Base-by-base conservation (phyloP, 2,888 invertebrate genomes). In the Eupsilia transversa region DNA sequence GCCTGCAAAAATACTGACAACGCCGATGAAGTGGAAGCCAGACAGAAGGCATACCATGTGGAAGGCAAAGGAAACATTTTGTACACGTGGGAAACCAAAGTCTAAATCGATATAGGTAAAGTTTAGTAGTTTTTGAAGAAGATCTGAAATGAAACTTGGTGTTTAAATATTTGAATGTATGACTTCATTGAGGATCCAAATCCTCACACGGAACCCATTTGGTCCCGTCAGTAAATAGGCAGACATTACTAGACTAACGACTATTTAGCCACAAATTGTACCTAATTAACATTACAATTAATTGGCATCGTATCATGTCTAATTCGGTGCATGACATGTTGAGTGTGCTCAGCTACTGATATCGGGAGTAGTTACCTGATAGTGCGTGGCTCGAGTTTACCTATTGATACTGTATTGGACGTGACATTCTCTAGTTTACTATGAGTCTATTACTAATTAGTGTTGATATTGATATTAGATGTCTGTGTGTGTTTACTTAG, bases 271-370 rank as follows among this genome's bases (percentile, higher is more conserved):
- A 71, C 82, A 72, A 81, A 84, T 84, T 84, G 65, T 77, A 38
- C 12, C 56, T 74, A 83, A 84, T 84, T 82, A 60, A 73, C 77
- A 73, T 82, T 77, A 71, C 2, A 68, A 61, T 81, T 77, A 77
- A 83, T 85, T 73, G 72, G 72, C 68, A n/a, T 27, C 49, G 41
- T 74, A 74, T 75, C 67, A 60, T 59, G 38, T 80, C 70, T 69
- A 78, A 83, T 82, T 79, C 57, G 49, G 67, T 67, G 72, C 49
- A 52, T 79, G 85, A 79, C 83, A 71, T 59, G 35, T 61, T 5
- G 43, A 38, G 46, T 54, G 49, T 12, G 41, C 30, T n/a, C 27
- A 60, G 14, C 43, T 35, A 17, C 52, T 46, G 72, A 35, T 78
- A 49, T n/a, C 14, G 17, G 33, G n/a, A 46, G 35, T 57, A 17